These are phyloP conservation scores for Vidua macroura DNA, from an alignment of 2,113 vertebrate genomes.

Conservation along the genomic window DNA sequence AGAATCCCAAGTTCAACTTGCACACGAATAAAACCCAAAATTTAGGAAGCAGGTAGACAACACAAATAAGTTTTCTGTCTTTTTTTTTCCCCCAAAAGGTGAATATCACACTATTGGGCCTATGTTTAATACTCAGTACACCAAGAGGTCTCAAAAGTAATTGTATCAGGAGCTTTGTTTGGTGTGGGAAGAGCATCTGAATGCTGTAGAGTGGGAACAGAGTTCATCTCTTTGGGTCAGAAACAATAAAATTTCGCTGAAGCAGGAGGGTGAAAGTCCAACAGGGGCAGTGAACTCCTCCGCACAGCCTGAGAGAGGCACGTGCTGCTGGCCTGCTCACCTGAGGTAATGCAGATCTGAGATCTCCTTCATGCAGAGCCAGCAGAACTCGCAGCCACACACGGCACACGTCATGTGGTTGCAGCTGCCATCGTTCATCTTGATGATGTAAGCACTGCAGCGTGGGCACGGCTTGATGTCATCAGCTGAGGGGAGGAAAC, in stretches of 20 bases:
- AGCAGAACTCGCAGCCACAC: slow-evolving; percentile 98
- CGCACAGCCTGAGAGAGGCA: fast-evolving
- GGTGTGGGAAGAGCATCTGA: not conserved
- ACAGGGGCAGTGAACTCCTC: fast-evolving
- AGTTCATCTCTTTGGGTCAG: not conserved
- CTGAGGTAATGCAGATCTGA: slow-evolving; percentile 99
- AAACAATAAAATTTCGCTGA: not conserved
- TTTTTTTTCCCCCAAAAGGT: not conserved
- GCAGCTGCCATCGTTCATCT: slow-evolving; percentile 99
- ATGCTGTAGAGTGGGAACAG: fast-evolving
- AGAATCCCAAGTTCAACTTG: not conserved
- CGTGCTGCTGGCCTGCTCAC: slow-evolving; percentile 59
- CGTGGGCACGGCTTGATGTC: slow-evolving; percentile 98
- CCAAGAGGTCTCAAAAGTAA: not conserved
- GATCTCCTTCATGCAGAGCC: slow-evolving; percentile 99
- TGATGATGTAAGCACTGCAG: slow-evolving; percentile 97
- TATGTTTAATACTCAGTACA: not conserved
- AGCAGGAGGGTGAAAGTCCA: not conserved
- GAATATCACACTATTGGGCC: not conserved
- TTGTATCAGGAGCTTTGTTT: not conserved
- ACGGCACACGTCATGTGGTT: slow-evolving; percentile 99
- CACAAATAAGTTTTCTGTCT: not conserved
- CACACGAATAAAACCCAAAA: fast-evolving
- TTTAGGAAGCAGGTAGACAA: not conserved
- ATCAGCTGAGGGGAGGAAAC: slow-evolving; percentile 74